phyloP scores from a whole-genome alignment of 2,113 vertebrate species.

The Siniperca chuatsi region DNA sequence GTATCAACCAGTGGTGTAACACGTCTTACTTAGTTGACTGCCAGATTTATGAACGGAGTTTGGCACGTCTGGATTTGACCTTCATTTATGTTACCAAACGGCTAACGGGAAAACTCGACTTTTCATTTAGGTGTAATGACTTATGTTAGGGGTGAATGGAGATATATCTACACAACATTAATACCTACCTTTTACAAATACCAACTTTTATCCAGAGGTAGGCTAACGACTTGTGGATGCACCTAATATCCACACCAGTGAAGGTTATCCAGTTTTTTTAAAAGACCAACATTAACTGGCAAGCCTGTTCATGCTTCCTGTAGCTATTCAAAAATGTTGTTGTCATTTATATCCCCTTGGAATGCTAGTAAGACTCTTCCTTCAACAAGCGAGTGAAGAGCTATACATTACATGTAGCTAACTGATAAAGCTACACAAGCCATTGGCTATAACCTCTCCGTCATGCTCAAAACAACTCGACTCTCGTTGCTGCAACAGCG shows the following conservation, averaged over 20 bases:
- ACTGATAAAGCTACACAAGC: background rate
- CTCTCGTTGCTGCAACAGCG: slow-evolving; percentile 46
- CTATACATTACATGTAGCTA: slow-evolving; percentile 15
- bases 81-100: slow-evolving; percentile 11
- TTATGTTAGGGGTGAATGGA: background rate
- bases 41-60: background rate
- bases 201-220: background rate
- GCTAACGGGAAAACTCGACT: background rate
- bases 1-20: too few relatives aligned
- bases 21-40: background rate
- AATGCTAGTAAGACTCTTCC: background rate
- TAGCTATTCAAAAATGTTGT: background rate
- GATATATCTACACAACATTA: background rate
- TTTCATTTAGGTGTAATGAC: background rate
- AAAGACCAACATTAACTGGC: background rate
- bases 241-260: background rate
- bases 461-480: background rate
- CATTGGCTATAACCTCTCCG: background rate
- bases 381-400: background rate
- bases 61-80: background rate
- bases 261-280: slow-evolving; percentile 16
- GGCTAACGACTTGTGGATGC: background rate
- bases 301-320: background rate
- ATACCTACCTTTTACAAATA: slow-evolving; percentile 21
- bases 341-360: background rate